A percentile compares a stretch with the other conserved stretches of the same genome.
phyloP scores from a whole-genome alignment of 2,797 vertebrate genomes.

The Crenichthys baileyi region DNA sequence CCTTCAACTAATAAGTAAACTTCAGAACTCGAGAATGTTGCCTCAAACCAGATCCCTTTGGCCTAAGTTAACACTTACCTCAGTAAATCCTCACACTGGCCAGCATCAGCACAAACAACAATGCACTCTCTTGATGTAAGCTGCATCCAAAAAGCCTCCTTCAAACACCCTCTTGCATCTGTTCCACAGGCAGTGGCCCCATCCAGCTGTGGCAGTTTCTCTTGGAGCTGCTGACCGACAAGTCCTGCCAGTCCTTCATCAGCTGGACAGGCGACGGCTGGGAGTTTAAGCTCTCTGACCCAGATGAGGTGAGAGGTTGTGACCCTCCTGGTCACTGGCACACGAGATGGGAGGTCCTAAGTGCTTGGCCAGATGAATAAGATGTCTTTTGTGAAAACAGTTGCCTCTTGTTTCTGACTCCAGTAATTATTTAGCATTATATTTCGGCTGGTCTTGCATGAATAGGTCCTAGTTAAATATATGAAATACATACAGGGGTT shows the following conservation, averaged over 20 bases:
- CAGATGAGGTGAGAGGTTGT: slow-evolving; percentile 91
- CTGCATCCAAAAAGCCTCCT: slow-evolving; percentile 25
- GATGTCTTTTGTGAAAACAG: slow-evolving; percentile 41
- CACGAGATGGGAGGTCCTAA: slow-evolving; percentile 72
- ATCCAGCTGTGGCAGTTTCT: slow-evolving; percentile 99
- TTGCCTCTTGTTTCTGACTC: slow-evolving; percentile 15
- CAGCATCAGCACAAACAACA: slow-evolving; percentile 15
- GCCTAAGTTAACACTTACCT: slow-evolving; percentile 7
- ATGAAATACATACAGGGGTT: too few relatives aligned
- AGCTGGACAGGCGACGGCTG: slow-evolving; percentile 99
- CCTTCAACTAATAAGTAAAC: neutral
- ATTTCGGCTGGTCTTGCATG: neutral
- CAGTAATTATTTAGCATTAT: slow-evolving; percentile 2
- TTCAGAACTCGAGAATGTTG: neutral
- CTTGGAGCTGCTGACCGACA: slow-evolving; percentile 97
- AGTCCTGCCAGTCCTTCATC: slow-evolving; percentile 99
- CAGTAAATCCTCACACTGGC: slow-evolving; percentile 8
- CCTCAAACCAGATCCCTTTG: slow-evolving; percentile 9
- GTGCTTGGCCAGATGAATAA: slow-evolving; percentile 71
- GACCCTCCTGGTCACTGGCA: slow-evolving; percentile 55
- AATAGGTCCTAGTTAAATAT: neutral
- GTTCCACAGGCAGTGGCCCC: slow-evolving; percentile 91
- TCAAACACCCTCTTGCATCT: slow-evolving; percentile 29
- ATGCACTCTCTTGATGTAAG: slow-evolving; percentile 22
- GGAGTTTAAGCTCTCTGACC: slow-evolving; percentile 99